Evolutionary conservation across 2,113 vertebrate species (phyloP).

Genomic region (Caloenas nicobarica): DNA sequence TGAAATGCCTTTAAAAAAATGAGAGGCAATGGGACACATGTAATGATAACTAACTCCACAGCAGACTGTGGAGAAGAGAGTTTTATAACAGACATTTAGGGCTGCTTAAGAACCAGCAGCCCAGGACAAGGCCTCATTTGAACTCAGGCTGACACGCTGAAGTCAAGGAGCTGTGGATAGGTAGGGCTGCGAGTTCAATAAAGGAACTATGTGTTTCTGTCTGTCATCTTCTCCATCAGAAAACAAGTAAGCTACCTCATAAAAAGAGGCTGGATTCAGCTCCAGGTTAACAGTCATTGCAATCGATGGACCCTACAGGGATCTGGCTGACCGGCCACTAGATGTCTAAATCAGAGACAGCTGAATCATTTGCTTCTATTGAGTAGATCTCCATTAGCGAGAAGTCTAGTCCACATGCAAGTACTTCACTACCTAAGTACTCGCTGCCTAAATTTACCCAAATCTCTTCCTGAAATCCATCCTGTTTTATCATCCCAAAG

Average conservation of each 20-base stretch:
- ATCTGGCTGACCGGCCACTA: neutral
- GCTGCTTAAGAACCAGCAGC: neutral
- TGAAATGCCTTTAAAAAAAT: neutral
- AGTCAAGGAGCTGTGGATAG: neutral
- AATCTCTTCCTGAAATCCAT: neutral
- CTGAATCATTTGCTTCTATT: neutral
- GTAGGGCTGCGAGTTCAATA: neutral
- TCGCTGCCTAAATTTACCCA: neutral
- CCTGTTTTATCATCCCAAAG: neutral
- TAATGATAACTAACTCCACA: neutral
- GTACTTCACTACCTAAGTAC: neutral
- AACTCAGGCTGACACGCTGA: neutral
- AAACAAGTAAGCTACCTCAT: neutral
- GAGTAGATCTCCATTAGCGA: neutral
- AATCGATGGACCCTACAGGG: neutral
- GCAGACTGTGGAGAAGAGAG: neutral
- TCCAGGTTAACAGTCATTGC: neutral
- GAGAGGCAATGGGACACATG: neutral
- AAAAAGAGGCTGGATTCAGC: neutral
- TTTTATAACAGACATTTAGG: neutral
- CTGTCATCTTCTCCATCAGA: neutral
- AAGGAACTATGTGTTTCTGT: neutral
- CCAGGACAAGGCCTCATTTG: neutral
- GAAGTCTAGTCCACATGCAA: neutral
- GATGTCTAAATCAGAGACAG: neutral